Evolutionary conservation across 2,888 invertebrate species (phyloP).

Genomic region (Brachyptera risi): DNA sequence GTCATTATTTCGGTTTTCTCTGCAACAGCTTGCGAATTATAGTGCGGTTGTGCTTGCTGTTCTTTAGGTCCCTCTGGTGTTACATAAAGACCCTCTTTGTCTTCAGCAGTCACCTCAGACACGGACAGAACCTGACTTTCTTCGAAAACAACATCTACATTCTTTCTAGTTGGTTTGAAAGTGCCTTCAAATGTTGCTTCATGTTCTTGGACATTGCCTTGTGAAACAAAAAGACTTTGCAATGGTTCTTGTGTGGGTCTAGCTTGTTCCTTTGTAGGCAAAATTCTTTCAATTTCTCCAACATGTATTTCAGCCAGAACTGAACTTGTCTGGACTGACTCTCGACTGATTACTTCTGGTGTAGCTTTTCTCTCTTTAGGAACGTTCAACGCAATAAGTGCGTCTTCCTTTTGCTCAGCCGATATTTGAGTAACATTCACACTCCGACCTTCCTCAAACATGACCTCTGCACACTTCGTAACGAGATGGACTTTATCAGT

Average conservation of each 20-base stretch:
- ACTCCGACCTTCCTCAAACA: conserved; percentile 46
- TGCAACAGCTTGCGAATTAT: conserved; percentile 36
- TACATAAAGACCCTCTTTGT: conserved; percentile 32
- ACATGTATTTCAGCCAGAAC: conserved; percentile 34
- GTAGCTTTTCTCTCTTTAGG: conserved; percentile 36
- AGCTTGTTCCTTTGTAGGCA: conserved; percentile 29
- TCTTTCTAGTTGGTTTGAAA: conserved; percentile 34
- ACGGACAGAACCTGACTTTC: conserved; percentile 36
- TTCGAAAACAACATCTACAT: conserved; percentile 37
- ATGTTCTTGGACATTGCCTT: conserved; percentile 35
- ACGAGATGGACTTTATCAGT: conserved; percentile 39
- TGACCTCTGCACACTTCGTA: conserved; percentile 43
- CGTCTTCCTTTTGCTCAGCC: conserved; percentile 48
- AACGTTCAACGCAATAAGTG: conserved; percentile 39
- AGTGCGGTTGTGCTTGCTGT: conserved; percentile 35
- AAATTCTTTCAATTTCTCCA: conserved; percentile 22
- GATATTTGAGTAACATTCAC: conserved; percentile 44
- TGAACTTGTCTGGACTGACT: conserved; percentile 37
- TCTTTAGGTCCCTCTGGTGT: conserved; percentile 35
- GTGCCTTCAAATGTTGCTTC: conserved; percentile 41
- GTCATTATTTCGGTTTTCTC: conserved; percentile 37
- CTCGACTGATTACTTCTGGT: conserved; percentile 35
- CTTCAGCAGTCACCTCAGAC: conserved; percentile 35
- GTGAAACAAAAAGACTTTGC: conserved; percentile 30
- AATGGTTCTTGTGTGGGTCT: conserved; percentile 28